A percentile compares a stretch with the other conserved stretches of the same genome.
Conservation (phyloP, 2,113 vertebrate genomes). For the Morone saxatilis region DNA sequence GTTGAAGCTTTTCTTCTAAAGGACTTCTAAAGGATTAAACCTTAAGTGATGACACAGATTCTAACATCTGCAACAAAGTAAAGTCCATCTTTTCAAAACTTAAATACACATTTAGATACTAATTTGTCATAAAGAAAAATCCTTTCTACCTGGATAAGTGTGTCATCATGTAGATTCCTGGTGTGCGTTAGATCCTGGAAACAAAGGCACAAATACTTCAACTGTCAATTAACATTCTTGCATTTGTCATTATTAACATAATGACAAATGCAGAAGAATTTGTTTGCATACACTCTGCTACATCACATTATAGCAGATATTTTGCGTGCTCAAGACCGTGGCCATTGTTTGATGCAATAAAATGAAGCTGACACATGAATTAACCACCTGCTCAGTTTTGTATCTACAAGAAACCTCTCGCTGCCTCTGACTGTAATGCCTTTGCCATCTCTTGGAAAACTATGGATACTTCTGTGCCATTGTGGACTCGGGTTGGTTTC, state of each 20-base stretch:
- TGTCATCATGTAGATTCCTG: no score
- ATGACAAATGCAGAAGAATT: no score
- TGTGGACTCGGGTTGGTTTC: slow-evolving; percentile 20
- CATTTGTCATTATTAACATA: no score
- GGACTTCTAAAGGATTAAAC: no score
- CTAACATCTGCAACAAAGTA: neutral
- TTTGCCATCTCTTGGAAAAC: neutral
- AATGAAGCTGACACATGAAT: neutral
- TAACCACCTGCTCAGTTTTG: neutral
- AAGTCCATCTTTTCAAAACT: neutral
- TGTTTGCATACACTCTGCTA: neutral
- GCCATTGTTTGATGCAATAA: neutral
- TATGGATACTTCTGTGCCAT: neutral
- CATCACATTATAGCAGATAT: neutral
- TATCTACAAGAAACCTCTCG: neutral
- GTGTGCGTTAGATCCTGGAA: no score
- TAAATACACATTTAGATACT: no score
- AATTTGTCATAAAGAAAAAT: neutral
- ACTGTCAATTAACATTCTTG: no score
- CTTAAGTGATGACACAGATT: no score
- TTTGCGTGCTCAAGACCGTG: neutral
- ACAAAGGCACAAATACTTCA: no score
- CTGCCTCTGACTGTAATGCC: neutral
- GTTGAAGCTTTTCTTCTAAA: no score
- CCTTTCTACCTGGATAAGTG: neutral